Evolutionary conservation across 2,888 invertebrate species (phyloP).

Genomic region (Elmis aenea): DNA sequence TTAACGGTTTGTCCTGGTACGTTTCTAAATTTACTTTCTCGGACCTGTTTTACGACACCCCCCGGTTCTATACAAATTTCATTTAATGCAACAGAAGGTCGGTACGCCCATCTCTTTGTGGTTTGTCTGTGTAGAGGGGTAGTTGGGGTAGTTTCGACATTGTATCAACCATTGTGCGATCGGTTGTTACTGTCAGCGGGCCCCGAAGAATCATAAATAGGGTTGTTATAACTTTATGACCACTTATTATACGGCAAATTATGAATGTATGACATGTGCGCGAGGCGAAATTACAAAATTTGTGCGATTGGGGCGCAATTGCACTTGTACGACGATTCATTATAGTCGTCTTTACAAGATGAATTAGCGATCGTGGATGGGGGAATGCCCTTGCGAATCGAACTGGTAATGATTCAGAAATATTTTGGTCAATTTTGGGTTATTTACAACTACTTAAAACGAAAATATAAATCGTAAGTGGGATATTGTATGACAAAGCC

Average conservation of each 20-base stretch:
- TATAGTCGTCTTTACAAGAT: no score
- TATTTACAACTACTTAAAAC: no score
- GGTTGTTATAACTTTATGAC: constrained; percentile 23
- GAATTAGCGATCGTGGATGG: no score
- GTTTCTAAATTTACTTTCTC: no score
- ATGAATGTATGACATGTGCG: constrained; percentile 21
- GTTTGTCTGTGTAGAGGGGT: constrained; percentile 5
- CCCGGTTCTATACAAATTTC: background rate
- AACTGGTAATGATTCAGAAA: no score
- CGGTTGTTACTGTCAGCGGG: constrained; percentile 19
- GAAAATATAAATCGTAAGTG: no score
- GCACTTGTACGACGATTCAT: no score
- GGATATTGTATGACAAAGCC: no score
- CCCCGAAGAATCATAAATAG: constrained; percentile 13
- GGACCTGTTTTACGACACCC: no score
- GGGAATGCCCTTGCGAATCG: no score
- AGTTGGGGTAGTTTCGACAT: constrained; percentile 14
- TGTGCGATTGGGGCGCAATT: constrained; percentile 6
- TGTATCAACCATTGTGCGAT: constrained; percentile 18
- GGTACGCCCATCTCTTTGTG: constrained; percentile 17
- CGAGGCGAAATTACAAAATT: constrained; percentile 17
- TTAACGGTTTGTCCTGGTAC: no score
- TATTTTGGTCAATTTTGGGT: no score
- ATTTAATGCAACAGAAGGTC: constrained; percentile 19
- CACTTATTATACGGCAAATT: constrained; percentile 23